Evolutionary conservation across 2,797 vertebrate species (phyloP).

Genomic region (Pseudomugil gertrudae): DNA sequence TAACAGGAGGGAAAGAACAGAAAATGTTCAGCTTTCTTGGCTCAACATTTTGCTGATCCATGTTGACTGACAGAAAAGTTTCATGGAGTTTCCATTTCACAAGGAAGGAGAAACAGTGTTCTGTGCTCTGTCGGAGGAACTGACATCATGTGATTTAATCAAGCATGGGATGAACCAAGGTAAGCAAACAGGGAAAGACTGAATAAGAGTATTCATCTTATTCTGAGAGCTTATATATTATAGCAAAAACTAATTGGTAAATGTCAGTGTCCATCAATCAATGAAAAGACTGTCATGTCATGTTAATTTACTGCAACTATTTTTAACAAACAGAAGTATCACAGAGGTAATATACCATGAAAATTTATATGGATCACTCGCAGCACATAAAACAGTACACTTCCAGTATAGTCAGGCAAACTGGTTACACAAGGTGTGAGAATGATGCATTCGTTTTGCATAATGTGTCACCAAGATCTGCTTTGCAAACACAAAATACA

Average conservation of each 20-base stretch:
- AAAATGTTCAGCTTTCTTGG: conserved; percentile 48
- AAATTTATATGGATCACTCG: not conserved
- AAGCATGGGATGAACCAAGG: conserved; percentile 12
- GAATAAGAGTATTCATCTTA: not conserved
- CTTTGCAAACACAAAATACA: not conserved
- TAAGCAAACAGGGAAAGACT: conserved; percentile 3
- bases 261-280: conserved; percentile 2
- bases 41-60: conserved; percentile 42
- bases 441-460: not conserved
- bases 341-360: not conserved
- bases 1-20: conserved; percentile 54
- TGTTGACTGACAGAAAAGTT: conserved; percentile 40
- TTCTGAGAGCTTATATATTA: not conserved
- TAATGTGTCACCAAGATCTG: not conserved
- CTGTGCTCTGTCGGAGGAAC: conserved; percentile 24
- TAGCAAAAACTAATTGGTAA: not conserved
- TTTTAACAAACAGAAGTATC: conserved; percentile 1
- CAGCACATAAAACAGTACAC: not conserved
- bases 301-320: not conserved
- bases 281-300: not conserved
- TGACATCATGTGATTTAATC: conserved; percentile 33
- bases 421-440: not conserved
- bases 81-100: conserved; percentile 37
- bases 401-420: not conserved
- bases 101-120: conserved; percentile 34